phyloP scores from a whole-genome alignment of 2,888 invertebrate species.

The Pachliopta kotzebuea region DNA sequence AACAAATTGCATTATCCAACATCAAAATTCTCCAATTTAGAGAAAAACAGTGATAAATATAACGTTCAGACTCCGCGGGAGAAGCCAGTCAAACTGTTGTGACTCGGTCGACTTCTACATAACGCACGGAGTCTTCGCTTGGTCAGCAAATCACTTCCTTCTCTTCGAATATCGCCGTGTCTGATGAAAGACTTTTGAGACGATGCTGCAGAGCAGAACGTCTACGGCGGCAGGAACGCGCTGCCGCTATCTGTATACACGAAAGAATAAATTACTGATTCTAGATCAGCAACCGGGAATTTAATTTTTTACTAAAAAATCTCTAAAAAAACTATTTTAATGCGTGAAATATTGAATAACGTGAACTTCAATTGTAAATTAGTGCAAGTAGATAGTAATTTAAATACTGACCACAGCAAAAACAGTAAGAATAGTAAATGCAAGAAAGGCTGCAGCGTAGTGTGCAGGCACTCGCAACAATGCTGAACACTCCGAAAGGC shows the following conservation, averaged over 20 bases:
- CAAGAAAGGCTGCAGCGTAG: slow-evolving; percentile 82
- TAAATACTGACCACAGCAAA: slow-evolving; percentile 59
- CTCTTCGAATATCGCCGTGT: slow-evolving; percentile 91
- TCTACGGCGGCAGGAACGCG: slow-evolving; percentile 83
- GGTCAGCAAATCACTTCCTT: slow-evolving; percentile 97
- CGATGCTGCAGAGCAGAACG: slow-evolving; percentile 90
- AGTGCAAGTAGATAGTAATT: background rate
- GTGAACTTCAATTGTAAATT: too few species aligned
- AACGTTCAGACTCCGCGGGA: slow-evolving; percentile 60
- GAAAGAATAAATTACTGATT: background rate
- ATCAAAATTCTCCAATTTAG: slow-evolving; percentile 30
- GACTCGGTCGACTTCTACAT: slow-evolving; percentile 93
- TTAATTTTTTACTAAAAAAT: too few species aligned
- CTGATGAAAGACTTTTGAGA: slow-evolving; percentile 89
- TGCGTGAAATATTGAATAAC: too few species aligned
- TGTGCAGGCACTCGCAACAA: slow-evolving; percentile 88
- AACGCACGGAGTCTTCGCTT: slow-evolving; percentile 96
- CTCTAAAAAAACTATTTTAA: too few species aligned
- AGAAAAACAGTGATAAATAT: slow-evolving; percentile 29
- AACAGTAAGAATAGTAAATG: slow-evolving; percentile 69
- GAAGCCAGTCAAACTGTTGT: slow-evolving; percentile 90
- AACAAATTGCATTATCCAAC: slow-evolving; percentile 28
- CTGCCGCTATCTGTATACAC: slow-evolving; percentile 54
- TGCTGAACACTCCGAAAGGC: slow-evolving; percentile 89
- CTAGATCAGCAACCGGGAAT: too few species aligned